Base-by-base conservation (phyloP, 37 sponge, comb jelly and placozoan species). In the Aphrocallistes beatrix region DNA sequence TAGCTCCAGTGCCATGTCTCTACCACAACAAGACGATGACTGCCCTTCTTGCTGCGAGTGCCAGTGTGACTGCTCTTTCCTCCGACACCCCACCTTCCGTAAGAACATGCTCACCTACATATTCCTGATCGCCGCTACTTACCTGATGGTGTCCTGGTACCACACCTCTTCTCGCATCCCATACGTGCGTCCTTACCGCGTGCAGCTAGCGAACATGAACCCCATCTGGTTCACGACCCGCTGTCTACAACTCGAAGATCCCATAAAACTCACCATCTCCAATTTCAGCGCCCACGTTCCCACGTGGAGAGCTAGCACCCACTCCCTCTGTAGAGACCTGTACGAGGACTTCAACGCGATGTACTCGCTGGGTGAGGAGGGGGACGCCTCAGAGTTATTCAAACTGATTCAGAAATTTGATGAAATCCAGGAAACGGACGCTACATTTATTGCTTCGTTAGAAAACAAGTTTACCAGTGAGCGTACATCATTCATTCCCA, bases 41-140 rank as follows among this genome's bases (percentile, higher is more conserved):
- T 60, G 75, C n/a, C 75, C 75, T 19, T n/a, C n/a, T n/a, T 60
- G 75, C 34, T 60, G 75, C n/a, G 75, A 60, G 21, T 60, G 75
- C 34, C 75, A 60, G 21, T 60, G 75, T 60, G 75, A 60, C 21
- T 60, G 75, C 21, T 60, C 75, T 60, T 3, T 28, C n/a, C 3
- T 60, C 10, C 75, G 75, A 25, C 75, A 60, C 10, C 75, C 75
- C n/a, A 25, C 75, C 10, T 60, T 60, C 75, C 75, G 75, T 19
- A 60, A 60, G 75, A 60, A 60, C n/a, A 30, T 60, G 3, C 25
- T 60, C 3, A 60, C 75, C 10, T 60, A 60, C 75, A 60, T 60
- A 32, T 60, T 60, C 21, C 75, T 60, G 25, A 60, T 60, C 75
- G n/a, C 75, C 3, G 10, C 28, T 60, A 60, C 75, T 19, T 60